These are phyloP conservation scores for Heliconius erato DNA, from an alignment of 2,888 invertebrate species.

Conservation along the genomic window DNA sequence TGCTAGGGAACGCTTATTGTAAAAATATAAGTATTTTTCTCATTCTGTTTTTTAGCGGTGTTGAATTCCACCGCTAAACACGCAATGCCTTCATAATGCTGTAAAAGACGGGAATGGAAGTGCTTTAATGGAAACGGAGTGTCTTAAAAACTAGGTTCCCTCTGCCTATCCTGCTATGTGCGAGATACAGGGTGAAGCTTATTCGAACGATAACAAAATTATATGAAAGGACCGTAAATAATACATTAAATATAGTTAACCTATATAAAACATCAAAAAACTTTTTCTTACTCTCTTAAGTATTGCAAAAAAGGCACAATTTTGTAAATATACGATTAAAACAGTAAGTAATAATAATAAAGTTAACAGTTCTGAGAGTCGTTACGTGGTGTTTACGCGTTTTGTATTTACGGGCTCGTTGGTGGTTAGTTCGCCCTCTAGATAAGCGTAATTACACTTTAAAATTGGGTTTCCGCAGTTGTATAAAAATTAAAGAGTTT, in stretches of 20 bases:
- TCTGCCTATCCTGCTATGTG: no score
- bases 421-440: slow-evolving; percentile 13
- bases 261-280: background rate
- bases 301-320: background rate
- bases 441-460: slow-evolving; percentile 30
- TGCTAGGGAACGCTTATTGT: no score
- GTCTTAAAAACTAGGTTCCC: no score
- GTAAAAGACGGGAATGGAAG: no score
- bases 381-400: slow-evolving; percentile 15
- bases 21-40: no score
- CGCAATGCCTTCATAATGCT: no score
- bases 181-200: no score
- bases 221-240: background rate
- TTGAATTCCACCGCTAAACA: no score
- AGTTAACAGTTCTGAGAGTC: slow-evolving; percentile 27
- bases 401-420: slow-evolving; percentile 22
- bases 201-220: background rate
- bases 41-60: no score
- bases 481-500: slow-evolving; percentile 15
- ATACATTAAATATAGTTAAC: background rate
- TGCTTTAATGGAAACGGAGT: no score
- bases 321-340: background rate
- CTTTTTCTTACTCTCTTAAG: background rate
- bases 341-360: slow-evolving; percentile 4
- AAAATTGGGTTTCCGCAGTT: slow-evolving; percentile 2